These are phyloP conservation scores for Chiridota heheva DNA, from an alignment of 35 echinoderm and acorn worm species.

Conservation along the genomic window DNA sequence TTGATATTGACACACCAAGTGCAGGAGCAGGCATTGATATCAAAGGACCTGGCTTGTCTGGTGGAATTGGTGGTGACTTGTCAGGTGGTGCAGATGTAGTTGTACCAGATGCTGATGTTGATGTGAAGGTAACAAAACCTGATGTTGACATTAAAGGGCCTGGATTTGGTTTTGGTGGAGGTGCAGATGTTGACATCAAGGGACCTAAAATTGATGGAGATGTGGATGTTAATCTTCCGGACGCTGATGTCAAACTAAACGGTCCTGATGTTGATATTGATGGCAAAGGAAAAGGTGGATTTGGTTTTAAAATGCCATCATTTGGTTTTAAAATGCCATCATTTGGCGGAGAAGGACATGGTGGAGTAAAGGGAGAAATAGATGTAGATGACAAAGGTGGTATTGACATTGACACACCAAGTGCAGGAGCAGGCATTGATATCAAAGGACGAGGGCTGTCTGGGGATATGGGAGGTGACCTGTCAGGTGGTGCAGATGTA, in stretches of 20 bases:
- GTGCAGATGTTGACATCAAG: conserved; percentile 8
- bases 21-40: neutral
- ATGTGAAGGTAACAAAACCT: neutral
- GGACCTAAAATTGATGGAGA: too few relatives aligned
- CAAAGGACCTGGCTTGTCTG: conserved; percentile 7
- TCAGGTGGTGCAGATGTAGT: conserved; percentile 28
- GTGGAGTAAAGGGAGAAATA: conserved; percentile 15
- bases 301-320: conserved; percentile 49
- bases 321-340: conserved; percentile 48
- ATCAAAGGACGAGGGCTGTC: too few relatives aligned
- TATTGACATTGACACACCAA: neutral
- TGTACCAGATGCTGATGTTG: conserved; percentile 41
- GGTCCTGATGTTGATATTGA: conserved; percentile 31
- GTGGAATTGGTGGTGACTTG: conserved; percentile 26
- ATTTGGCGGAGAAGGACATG: conserved; percentile 22
- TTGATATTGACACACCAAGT: neutral
- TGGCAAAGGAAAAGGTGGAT: conserved; percentile 40
- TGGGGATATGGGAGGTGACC: too few relatives aligned
- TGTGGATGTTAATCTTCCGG: conserved; percentile 18
- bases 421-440: neutral
- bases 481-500: neutral
- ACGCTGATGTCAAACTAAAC: conserved; percentile 5
- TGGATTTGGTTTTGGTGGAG: conserved; percentile 23
- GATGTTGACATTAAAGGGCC: conserved; percentile 39
- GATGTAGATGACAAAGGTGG: conserved; percentile 7